A percentile compares a stretch with the other conserved stretches of the same genome.
Evolutionary conservation across 2,888 invertebrate species (phyloP).

Genomic region (Sinotaia quadrata): DNA sequence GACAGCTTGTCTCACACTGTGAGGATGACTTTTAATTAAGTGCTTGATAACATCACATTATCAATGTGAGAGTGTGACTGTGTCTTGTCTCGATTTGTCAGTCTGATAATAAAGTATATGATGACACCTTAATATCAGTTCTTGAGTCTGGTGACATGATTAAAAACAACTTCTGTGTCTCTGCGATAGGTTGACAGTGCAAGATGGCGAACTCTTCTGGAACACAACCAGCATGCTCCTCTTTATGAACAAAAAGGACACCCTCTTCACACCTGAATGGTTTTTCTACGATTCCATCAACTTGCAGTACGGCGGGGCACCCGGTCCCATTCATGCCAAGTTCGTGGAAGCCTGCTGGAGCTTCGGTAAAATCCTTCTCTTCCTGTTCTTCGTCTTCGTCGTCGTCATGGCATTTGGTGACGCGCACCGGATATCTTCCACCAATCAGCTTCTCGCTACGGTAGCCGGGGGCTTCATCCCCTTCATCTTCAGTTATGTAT

Average conservation of each 20-base stretch:
- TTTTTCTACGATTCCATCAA: conserved; percentile 52
- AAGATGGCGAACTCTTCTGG: conserved; percentile 39
- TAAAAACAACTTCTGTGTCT: too few relatives aligned
- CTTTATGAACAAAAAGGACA: conserved; percentile 55
- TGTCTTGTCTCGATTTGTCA: too few relatives aligned
- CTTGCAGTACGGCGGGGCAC: conserved; percentile 53
- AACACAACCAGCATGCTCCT: conserved; percentile 51
- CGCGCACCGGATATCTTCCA: conserved; percentile 50
- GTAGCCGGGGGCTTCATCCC: conserved; percentile 56
- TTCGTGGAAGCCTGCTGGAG: conserved; percentile 43
- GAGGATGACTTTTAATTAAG: too few relatives aligned
- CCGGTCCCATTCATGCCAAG: conserved; percentile 51
- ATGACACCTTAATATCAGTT: too few relatives aligned
- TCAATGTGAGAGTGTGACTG: too few relatives aligned
- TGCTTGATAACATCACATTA: too few relatives aligned
- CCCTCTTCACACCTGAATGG: conserved; percentile 51
- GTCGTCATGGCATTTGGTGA: conserved; percentile 55
- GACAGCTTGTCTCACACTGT: too few relatives aligned
- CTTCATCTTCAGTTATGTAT: conserved; percentile 47
- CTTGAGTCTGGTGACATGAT: too few relatives aligned
- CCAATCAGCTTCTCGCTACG: conserved; percentile 57
- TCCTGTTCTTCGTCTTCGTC: conserved; percentile 55
- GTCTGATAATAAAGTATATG: too few relatives aligned
- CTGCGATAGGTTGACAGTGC: conserved; percentile 12
- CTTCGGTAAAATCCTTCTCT: conserved; percentile 50